phyloP scores from a whole-genome alignment of 2,888 invertebrate species.

The Choreutis nemorana region DNA sequence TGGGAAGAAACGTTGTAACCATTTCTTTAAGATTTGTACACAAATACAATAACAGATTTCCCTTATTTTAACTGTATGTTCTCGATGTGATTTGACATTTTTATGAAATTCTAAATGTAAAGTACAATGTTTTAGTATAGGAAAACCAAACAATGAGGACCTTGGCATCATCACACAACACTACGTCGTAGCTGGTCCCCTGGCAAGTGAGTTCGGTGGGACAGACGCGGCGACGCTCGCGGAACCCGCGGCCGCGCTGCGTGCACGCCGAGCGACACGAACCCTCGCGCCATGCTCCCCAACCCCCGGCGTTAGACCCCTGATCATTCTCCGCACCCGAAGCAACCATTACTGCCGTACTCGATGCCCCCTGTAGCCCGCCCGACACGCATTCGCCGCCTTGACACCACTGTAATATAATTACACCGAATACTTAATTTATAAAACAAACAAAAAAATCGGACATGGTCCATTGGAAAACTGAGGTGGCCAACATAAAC shows the following conservation, averaged over 20 bases:
- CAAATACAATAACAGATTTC: no score
- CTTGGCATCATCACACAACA: conserved; percentile 71
- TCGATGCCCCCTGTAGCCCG: conserved; percentile 32
- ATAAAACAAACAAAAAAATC: no score
- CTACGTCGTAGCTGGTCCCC: conserved; percentile 70
- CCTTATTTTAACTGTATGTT: no score
- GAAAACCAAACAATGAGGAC: conserved; percentile 22
- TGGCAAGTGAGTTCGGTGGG: conserved; percentile 65
- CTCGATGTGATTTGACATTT: no score
- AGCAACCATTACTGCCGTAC: conserved; percentile 61
- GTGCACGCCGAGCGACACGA: conserved; percentile 75
- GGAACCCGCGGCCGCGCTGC: conserved; percentile 67
- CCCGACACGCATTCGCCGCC: conserved; percentile 68
- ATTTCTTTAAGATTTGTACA: no score
- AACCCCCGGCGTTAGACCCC: conserved; percentile 52
- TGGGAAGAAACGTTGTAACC: no score
- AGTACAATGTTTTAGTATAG: no score
- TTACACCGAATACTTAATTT: no score
- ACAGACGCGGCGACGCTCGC: conserved; percentile 66
- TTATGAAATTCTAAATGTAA: no score
- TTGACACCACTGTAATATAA: conserved; percentile 67
- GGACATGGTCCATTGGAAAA: no score
- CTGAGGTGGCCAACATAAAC: no score
- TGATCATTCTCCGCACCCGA: conserved; percentile 53
- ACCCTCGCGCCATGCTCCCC: conserved; percentile 71